These are phyloP conservation scores for Pempheris klunzingeri DNA, from an alignment of 2,797 vertebrate species.

Conservation along the genomic window DNA sequence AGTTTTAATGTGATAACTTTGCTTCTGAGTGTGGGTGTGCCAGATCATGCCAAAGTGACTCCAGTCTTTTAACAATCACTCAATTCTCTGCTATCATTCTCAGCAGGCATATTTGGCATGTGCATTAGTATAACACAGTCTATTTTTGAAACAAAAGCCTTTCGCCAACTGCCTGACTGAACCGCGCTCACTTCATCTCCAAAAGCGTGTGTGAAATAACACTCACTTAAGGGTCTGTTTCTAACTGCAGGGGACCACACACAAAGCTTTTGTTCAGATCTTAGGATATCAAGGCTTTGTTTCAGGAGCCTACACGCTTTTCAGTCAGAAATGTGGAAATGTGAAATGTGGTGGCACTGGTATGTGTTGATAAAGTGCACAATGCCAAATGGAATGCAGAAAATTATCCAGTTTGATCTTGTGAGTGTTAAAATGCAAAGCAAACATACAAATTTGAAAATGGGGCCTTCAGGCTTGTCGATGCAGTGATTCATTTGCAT, in stretches of 20 bases:
- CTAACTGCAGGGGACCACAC: slow-evolving; percentile 46
- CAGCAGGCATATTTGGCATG: slow-evolving; percentile 68
- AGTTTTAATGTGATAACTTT: slow-evolving; percentile 43
- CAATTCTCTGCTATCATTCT: slow-evolving; percentile 56
- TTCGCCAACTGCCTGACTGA: slow-evolving; percentile 69
- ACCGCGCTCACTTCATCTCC: slow-evolving; percentile 65
- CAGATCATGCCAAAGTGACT: slow-evolving; percentile 55
- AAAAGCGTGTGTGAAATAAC: slow-evolving; percentile 55
- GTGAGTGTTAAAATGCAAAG: slow-evolving; percentile 25
- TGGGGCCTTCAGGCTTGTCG: slow-evolving; percentile 17
- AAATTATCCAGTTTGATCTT: slow-evolving; percentile 50
- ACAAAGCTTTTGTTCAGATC: slow-evolving; percentile 72
- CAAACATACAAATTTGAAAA: slow-evolving; percentile 31
- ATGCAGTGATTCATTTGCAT: slow-evolving; percentile 32
- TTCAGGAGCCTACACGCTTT: slow-evolving; percentile 59
- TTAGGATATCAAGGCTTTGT: slow-evolving; percentile 64
- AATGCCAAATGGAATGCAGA: slow-evolving; percentile 44
- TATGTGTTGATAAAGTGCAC: slow-evolving; percentile 49
- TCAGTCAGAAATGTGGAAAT: slow-evolving; percentile 47
- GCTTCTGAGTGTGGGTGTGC: slow-evolving; percentile 30
- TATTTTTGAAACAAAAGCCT: slow-evolving; percentile 79
- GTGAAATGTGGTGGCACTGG: slow-evolving; percentile 52
- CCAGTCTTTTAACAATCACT: slow-evolving; percentile 57
- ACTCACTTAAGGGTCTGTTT: slow-evolving; percentile 60
- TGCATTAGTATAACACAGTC: slow-evolving; percentile 49